These are phyloP conservation scores for Chrysocyon brachyurus DNA, from an alignment of 2,797 vertebrate genomes.

Conservation along the genomic window DNA sequence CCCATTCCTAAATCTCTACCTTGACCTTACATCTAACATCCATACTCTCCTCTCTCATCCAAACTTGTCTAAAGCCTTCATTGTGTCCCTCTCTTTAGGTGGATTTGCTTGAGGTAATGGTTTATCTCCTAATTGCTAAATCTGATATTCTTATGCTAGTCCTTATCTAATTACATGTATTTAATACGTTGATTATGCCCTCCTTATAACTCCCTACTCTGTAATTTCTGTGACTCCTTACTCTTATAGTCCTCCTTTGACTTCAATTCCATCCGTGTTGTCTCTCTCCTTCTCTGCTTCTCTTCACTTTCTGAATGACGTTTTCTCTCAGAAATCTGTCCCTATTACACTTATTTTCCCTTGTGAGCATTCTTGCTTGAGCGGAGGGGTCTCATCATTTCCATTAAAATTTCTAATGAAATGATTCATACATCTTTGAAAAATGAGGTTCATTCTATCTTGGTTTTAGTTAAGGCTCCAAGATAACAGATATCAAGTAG, in stretches of 20 bases:
- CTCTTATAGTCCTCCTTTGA: not conserved
- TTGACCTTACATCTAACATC: not conserved
- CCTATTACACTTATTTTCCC: not conserved
- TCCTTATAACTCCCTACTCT: not conserved
- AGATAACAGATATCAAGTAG: not conserved
- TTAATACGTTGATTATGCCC: not conserved
- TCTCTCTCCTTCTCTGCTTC: not conserved
- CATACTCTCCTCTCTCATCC: not conserved
- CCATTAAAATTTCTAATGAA: not conserved
- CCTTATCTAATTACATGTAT: not conserved
- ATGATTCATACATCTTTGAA: conserved; percentile 7
- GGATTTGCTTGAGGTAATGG: not conserved
- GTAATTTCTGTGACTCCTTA: not conserved
- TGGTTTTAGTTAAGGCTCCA: not conserved
- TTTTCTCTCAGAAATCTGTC: not conserved
- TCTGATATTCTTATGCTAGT: not conserved
- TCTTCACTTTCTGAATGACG: not conserved
- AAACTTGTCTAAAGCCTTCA: not conserved
- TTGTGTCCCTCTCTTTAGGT: not conserved
- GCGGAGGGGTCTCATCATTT: not conserved
- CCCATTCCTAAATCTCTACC: not conserved
- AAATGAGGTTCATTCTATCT: not conserved
- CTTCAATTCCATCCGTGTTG: not conserved
- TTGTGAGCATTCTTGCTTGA: not conserved
- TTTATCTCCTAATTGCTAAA: not conserved